Evolutionary conservation across 2,888 invertebrate species (phyloP).

Genomic region (Therioaphis trifolii): DNA sequence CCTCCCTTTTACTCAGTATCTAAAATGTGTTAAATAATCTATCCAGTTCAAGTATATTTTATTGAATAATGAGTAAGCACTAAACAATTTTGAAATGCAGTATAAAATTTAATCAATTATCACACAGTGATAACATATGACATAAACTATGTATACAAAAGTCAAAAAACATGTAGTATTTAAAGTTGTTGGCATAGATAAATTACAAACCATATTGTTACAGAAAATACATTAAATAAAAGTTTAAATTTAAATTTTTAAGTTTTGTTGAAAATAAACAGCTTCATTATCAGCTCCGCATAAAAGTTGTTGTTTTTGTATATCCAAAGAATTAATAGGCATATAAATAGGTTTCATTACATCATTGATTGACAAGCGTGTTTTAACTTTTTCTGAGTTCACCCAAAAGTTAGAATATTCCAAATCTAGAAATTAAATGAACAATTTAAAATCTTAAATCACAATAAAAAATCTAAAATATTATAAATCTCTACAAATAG

Average conservation of each 20-base stretch:
- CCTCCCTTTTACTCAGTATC: no score
- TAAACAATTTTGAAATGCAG: no score
- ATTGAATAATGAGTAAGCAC: no score
- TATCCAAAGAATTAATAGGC: conserved; percentile 84
- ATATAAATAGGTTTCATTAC: conserved; percentile 81
- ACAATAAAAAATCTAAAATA: conserved; percentile 13
- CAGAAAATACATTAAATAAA: not conserved
- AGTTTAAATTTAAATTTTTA: conserved; percentile 57
- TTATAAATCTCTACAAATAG: not conserved
- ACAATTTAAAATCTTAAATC: not conserved
- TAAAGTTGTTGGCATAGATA: not conserved
- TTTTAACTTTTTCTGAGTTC: conserved; percentile 77
- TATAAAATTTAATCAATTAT: no score
- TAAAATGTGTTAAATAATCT: no score
- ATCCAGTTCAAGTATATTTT: no score
- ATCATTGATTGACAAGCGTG: conserved; percentile 78
- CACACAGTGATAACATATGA: no score
- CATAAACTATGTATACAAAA: no score
- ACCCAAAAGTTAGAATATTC: conserved; percentile 74
- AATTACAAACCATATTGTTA: not conserved
- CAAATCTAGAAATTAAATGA: conserved; percentile 57
- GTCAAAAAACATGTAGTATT: not conserved
- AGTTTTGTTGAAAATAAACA: conserved; percentile 80
- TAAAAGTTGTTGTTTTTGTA: conserved; percentile 79
- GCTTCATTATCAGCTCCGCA: conserved; percentile 92